A percentile compares a stretch with the other conserved stretches of the same genome.
These are phyloP conservation scores for Ophioderma brevispina DNA, from an alignment of 35 echinoderm and acorn worm species.

Conservation along the genomic window DNA sequence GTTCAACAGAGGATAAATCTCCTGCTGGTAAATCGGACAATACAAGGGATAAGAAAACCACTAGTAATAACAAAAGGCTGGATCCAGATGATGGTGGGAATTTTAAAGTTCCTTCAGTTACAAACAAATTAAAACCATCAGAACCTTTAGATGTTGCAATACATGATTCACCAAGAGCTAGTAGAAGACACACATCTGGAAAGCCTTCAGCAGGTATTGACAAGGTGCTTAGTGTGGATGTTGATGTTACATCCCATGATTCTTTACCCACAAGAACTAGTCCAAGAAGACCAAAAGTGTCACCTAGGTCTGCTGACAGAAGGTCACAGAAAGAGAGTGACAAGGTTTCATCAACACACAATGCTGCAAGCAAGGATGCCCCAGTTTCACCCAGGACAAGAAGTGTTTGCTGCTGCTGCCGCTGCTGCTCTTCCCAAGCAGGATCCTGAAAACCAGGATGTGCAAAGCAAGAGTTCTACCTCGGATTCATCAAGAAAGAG, in stretches of 20 bases:
- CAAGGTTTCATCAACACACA: background rate
- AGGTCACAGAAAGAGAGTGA: background rate
- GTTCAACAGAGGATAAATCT: background rate
- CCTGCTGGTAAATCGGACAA: background rate
- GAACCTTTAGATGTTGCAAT: background rate
- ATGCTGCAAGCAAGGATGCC: background rate
- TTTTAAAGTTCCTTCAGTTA: background rate
- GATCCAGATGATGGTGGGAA: background rate
- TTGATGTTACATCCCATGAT: background rate
- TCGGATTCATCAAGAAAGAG: background rate
- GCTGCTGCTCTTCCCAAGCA: background rate
- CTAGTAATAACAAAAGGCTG: background rate
- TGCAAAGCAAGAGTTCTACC: background rate
- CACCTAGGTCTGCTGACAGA: background rate
- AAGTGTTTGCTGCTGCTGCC: too few species aligned
- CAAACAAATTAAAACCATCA: background rate
- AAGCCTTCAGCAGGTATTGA: background rate
- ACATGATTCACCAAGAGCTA: background rate
- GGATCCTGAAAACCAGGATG: background rate
- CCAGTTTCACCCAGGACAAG: background rate
- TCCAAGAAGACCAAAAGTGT: conserved; percentile 37
- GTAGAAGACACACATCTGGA: background rate
- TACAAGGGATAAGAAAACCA: background rate
- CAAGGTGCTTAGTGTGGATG: background rate
- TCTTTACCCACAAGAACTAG: conserved; percentile 31